These are phyloP conservation scores for Apodemia mormo DNA, from an alignment of 2,888 invertebrate genomes.

Conservation along the genomic window DNA sequence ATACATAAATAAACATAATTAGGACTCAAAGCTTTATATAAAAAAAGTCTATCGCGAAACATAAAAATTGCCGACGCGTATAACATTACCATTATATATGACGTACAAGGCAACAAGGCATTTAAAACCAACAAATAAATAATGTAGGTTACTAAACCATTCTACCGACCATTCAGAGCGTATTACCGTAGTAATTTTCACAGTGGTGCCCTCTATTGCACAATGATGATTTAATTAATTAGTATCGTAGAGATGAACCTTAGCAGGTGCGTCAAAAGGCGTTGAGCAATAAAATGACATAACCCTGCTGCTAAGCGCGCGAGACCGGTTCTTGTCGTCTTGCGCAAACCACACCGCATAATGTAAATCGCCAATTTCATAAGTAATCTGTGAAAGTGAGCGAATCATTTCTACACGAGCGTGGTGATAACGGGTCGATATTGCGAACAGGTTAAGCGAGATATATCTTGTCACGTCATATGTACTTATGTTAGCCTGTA, in stretches of 20 bases:
- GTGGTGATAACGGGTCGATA: constrained; percentile 39
- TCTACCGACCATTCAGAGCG: constrained; percentile 9
- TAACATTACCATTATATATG: background rate
- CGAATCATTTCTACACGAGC: constrained; percentile 59
- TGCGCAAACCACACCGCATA: constrained; percentile 52
- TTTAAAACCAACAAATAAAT: background rate
- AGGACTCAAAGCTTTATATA: too few species aligned
- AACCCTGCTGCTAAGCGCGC: constrained; percentile 29
- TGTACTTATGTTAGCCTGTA: background rate
- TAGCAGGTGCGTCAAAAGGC: constrained; percentile 34
- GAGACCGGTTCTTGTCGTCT: constrained; percentile 33
- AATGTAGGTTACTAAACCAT: constrained; percentile 12
- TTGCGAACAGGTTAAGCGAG: constrained; percentile 47
- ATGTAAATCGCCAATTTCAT: constrained; percentile 72
- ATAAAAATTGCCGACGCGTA: background rate
- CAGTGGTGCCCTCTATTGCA: constrained; percentile 1
- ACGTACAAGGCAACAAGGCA: background rate
- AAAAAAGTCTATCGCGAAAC: background rate
- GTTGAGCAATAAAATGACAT: constrained; percentile 42
- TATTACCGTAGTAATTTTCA: constrained; percentile 5
- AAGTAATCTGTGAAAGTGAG: constrained; percentile 71
- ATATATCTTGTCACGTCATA: constrained; percentile 26
- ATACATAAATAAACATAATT: too few species aligned
- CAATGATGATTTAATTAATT: constrained; percentile 8
- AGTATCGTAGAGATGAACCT: constrained; percentile 34